These are phyloP conservation scores for Cercopithecus mona DNA, from an alignment of 2,113 vertebrate species.

Conservation along the genomic window DNA sequence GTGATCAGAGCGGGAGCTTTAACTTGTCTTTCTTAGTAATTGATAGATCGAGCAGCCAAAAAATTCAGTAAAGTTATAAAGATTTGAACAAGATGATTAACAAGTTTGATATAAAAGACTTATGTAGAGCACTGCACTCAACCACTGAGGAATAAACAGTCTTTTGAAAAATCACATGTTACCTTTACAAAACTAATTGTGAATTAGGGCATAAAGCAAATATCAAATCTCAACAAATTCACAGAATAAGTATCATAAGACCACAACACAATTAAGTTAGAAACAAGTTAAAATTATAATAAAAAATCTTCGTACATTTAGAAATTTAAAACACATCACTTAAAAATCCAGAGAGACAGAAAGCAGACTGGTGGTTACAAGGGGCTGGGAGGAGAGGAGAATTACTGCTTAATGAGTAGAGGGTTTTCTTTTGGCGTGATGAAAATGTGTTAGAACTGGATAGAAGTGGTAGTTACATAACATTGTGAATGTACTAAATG, in stretches of 20 bases:
- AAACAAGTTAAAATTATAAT: neutral
- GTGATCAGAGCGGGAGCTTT: slow-evolving; percentile 46
- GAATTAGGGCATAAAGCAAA: neutral
- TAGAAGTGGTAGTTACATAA: neutral
- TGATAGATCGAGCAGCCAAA: slow-evolving; percentile 49
- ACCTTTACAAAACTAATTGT: neutral
- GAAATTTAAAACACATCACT: neutral
- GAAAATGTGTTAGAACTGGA: too few relatives aligned
- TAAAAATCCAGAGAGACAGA: neutral
- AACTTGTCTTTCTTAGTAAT: slow-evolving; percentile 47
- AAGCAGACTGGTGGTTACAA: neutral
- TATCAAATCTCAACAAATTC: neutral
- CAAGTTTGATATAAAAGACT: neutral
- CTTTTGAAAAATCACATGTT: neutral
- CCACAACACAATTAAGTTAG: neutral
- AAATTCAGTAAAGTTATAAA: slow-evolving; percentile 34
- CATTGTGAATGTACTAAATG: neutral
- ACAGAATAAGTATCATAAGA: neutral
- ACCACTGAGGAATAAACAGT: neutral
- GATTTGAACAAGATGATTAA: slow-evolving; percentile 53
- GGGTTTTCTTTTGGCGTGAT: neutral
- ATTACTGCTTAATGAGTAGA: neutral
- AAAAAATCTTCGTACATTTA: neutral
- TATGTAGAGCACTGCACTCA: neutral
- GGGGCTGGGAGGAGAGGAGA: neutral